Percentiles rank a stretch among this genome's conserved stretches.
These are phyloP conservation scores for Tychaedon coryphoeus DNA, from an alignment of 2,113 vertebrate genomes.

Conservation along the genomic window DNA sequence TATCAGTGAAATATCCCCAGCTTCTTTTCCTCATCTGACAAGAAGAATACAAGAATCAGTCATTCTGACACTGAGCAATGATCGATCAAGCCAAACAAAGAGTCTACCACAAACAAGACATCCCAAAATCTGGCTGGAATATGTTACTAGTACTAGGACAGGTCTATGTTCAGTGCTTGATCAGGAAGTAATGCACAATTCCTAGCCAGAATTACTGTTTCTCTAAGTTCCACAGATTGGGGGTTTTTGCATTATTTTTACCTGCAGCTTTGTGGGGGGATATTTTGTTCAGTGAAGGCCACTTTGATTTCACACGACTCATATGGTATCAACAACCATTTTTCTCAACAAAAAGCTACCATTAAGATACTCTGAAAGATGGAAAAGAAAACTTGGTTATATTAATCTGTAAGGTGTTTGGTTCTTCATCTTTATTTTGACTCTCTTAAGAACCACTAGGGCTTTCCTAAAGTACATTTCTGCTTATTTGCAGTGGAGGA, in stretches of 20 bases:
- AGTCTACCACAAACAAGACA: background rate
- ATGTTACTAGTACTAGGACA: background rate
- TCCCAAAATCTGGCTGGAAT: background rate
- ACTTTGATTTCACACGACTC: fast-evolving
- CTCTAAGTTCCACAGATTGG: background rate
- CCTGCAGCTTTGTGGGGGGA: fast-evolving
- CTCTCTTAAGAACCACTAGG: background rate
- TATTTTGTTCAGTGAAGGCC: background rate
- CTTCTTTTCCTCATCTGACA: background rate
- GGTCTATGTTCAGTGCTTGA: background rate
- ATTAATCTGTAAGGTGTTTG: background rate
- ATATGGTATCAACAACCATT: background rate
- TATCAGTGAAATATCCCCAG: background rate
- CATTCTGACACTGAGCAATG: background rate
- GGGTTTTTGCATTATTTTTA: background rate
- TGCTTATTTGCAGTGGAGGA: background rate
- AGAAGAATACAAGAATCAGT: background rate
- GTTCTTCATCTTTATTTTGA: background rate
- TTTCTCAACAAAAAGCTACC: background rate
- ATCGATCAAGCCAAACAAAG: background rate
- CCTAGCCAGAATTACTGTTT: background rate
- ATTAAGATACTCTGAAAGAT: background rate
- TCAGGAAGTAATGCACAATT: background rate
- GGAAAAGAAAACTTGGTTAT: background rate
- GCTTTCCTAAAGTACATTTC: background rate